Base-by-base conservation (phyloP, 1,140 invertebrate genomes). In the Heliconius himera region DNA sequence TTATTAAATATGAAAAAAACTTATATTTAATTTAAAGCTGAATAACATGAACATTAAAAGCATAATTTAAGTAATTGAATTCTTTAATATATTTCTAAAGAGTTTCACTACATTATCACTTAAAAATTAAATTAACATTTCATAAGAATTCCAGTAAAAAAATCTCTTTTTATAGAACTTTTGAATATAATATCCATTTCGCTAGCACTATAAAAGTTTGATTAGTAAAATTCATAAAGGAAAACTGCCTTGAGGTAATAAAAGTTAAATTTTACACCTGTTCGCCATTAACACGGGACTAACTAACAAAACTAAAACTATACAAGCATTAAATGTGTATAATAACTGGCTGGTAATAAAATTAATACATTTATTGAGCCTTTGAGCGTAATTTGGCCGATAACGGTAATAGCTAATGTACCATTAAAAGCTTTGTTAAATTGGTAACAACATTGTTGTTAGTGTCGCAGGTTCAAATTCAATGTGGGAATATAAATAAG, bases 261-360 rank as follows among this genome's bases (percentile, higher is more conserved):
- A 82, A 82, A 80, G n/a, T 38, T 54, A 75, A 76, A 81, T 78
- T 78, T 81, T 82, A 79, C 81, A 82, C 81, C 75, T 82, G 78
- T 77, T 70, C 46, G 66, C 72, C 75, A 80, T 82, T 82, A 82
- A 54, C 73, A 51, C 49, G 73, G 56, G 70, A 56, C 78, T 76
- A 74, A 78, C 80, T 82, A 82, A 82, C 81, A 75, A 80, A 80
- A 82, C 78, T 82, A 76, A 73, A 78, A 75, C 66, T 75, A 26
- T n/a, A 79, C 46, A 46, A 54, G 46, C 70, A 51, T 78, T 72
- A 80, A 80, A 80, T 51, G n/a, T 8, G 77, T 41, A 75, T 49
- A 71, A 71, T 79, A 80, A 70, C 73, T 38, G 46, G 75, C 41
- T 70, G 26, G 51, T 81, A 81, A 74, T 81, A 78, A 82, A 82